Evolutionary conservation across 2,888 invertebrate genomes (phyloP), one percentile per base, ranked within the genome.

Genomic region (Dioctria rufipes): DNA sequence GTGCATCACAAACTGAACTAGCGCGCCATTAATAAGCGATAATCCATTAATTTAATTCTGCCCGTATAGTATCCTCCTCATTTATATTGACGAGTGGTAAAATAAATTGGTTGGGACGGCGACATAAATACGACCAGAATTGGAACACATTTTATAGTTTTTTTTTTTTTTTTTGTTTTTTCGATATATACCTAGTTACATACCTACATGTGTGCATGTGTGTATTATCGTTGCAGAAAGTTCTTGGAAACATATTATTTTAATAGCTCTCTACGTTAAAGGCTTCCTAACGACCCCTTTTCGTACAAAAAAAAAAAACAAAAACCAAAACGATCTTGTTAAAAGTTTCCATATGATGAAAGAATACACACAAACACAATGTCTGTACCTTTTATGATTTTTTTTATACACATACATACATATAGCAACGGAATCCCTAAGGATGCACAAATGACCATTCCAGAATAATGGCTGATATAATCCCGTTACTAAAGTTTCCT

Each of bases 401-500:
- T 25, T 25, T 25, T 25, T 25, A 25, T 25, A 25, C 25, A 25
- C 25, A 25, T 25, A 69, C 37, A 69, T 51, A 69, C 69, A 69
- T 49, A 69, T 69, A 39, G 51, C 37, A 8, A 37, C 8, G 37
- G 8, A 42, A 42, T 40, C 42, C 40, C 5, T 54, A 54, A 25
- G 43, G 39, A 43, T 49, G 49, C 42, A 75, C 25, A 54, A 25
- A 58, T 11, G 6, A 40, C 37, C 54, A 54, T 71, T 40, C 39
- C 42, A 2, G 60, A 42, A 75, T 75, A 75, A 60, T 58, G 42
- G 73, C 43, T 42, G 58, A 77, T 43, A 49, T 63, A 63, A 40
- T 79, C 25, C 58, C 9, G 79, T 79, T 42, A 79, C 66, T 58
- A 54, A 67, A 79, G 67, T 73, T 73, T 73, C 73, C 73, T 60